Conservation (phyloP, 2,797 vertebrate species). For the Notoglanidium macrostoma region DNA sequence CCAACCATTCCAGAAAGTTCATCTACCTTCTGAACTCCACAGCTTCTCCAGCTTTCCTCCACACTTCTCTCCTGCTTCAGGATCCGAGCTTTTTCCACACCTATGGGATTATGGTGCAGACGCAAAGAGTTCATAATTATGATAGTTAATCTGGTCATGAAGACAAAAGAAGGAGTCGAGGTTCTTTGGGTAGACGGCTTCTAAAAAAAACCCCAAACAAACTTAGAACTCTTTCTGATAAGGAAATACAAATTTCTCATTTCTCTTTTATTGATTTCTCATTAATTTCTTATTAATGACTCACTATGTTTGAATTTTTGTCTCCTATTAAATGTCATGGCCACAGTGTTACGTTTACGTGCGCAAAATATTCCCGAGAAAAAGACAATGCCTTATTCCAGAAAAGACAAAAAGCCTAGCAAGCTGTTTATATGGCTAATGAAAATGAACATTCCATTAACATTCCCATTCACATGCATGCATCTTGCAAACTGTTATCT, state of each 20-base stretch:
- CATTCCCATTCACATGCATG: no score
- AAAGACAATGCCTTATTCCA: no score
- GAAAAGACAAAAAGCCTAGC: no score
- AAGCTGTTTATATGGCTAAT: no score
- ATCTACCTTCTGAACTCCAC: slow-evolving; percentile 54
- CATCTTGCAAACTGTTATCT: no score
- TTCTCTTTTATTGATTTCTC: background rate
- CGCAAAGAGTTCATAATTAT: background rate
- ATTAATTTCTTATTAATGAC: background rate
- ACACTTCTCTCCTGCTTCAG: slow-evolving; percentile 70
- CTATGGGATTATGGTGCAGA: slow-evolving; percentile 13
- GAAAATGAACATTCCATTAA: no score
- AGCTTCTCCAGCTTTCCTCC: slow-evolving; percentile 57
- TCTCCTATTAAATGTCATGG: background rate
- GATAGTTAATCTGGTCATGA: background rate
- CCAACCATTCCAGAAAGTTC: slow-evolving; percentile 36
- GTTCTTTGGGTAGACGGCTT: background rate
- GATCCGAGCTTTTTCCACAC: slow-evolving; percentile 59
- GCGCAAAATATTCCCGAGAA: no score
- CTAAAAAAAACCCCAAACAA: background rate
- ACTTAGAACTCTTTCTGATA: background rate
- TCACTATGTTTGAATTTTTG: background rate
- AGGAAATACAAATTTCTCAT: background rate
- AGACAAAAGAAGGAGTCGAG: background rate
- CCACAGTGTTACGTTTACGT: background rate